Conservation (phyloP, 1,140 invertebrate genomes). For the Samia ricini region DNA sequence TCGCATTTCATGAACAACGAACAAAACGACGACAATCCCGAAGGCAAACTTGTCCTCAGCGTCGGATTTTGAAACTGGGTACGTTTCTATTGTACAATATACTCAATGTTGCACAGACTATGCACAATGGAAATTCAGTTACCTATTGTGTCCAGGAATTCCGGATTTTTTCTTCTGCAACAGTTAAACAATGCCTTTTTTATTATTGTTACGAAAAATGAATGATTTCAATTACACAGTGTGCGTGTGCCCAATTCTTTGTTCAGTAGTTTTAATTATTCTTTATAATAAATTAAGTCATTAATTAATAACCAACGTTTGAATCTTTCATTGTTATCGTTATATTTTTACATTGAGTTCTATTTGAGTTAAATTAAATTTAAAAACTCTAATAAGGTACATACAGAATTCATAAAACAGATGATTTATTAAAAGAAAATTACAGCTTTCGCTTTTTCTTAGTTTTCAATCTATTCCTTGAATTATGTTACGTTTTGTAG, state of each 20-base stretch:
- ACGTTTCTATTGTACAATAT: background rate
- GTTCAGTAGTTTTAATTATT: background rate
- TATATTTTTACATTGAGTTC: too few species aligned
- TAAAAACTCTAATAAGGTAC: too few species aligned
- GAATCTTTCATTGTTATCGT: too few species aligned
- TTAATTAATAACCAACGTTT: too few species aligned
- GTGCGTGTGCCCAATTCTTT: background rate
- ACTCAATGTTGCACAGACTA: background rate
- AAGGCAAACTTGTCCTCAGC: background rate
- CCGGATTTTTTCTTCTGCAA: background rate
- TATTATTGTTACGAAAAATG: background rate
- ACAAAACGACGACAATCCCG: background rate
- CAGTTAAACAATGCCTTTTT: background rate
- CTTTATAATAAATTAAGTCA: too few species aligned
- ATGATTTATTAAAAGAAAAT: too few species aligned
- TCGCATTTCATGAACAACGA: background rate
- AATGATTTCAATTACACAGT: background rate
- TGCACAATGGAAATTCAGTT: conserved; percentile 1
- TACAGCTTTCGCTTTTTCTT: too few species aligned
- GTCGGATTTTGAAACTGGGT: background rate
- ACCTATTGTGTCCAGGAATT: background rate
- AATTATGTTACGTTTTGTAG: too few species aligned
- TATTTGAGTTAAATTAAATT: too few species aligned
- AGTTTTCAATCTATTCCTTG: too few species aligned
- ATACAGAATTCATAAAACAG: too few species aligned